A percentile compares a stretch with the other conserved stretches of the same genome.
phyloP scores from a whole-genome alignment of 92 coral and sea anemone species.

The Blastomussa wellsi region DNA sequence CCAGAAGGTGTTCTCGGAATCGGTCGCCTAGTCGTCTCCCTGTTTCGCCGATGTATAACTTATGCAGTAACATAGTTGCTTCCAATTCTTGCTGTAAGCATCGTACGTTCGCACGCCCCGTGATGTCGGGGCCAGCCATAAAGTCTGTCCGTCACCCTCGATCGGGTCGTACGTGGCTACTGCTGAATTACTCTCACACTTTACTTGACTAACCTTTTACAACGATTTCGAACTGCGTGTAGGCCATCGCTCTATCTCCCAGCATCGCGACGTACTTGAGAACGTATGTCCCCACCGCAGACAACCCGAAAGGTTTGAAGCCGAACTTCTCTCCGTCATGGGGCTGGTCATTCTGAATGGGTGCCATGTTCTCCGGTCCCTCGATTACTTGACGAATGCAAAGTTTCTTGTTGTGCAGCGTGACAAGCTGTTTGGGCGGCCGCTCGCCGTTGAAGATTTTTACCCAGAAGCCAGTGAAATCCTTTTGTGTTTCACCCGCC shows the following conservation, averaged over 20 bases:
- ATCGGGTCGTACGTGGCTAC: background rate
- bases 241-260: constrained; percentile 74
- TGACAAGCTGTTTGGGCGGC: constrained; percentile 62
- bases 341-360: constrained; percentile 77
- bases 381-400: constrained; percentile 69
- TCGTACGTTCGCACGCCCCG: too few species aligned
- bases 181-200: background rate
- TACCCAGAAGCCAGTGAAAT: constrained; percentile 76
- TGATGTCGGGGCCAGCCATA: too few species aligned
- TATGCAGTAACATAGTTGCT: too few species aligned
- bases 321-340: constrained; percentile 82
- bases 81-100: too few species aligned
- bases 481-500: constrained; percentile 77
- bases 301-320: constrained; percentile 78
- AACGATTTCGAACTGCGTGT: constrained; percentile 63
- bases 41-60: too few species aligned
- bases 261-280: constrained; percentile 66
- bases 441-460: constrained; percentile 82
- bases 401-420: constrained; percentile 74
- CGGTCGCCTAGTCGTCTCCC: too few species aligned
- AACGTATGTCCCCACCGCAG: constrained; percentile 60
- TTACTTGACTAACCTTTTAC: constrained; percentile 61
- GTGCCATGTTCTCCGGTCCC: constrained; percentile 74
- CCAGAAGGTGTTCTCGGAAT: too few species aligned
- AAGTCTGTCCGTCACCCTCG: too few species aligned